Evolutionary conservation across 64 coral and sea anemone species (phyloP), one percentile per base, ranked within the genome.

Genomic region (Pachyseris speciosa): DNA sequence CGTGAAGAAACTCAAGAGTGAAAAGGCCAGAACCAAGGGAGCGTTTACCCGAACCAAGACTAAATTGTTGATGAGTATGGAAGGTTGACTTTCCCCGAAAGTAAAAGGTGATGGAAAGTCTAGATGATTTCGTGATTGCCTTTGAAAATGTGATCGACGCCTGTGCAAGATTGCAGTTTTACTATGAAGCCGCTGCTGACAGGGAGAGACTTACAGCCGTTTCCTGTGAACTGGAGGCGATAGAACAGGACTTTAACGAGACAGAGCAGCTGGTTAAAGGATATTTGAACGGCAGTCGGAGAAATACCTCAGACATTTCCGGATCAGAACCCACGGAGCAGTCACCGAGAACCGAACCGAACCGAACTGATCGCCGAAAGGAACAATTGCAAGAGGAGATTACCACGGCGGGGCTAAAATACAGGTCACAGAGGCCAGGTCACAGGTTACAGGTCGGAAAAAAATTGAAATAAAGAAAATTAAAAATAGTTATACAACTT

Each of bases 1-100:
- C 27, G 42, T 19, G 31, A 51, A 44, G 11, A 49, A 47, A 37
- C 42, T 48, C 28, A 77, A 49, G 20, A 77, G 37, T 17, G 75
- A 79, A 9, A 79, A 79, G 25, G 45, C 75, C 4, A 79, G 30
- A 41, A 33, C 43, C 36, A 57, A 79, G 55, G 47, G 44, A 7
- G 48, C 50, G 15, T 79, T 53, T 33, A 79, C 75, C 15, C 37
- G 75, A 55, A 0, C 75, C 42, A 52, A 55, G 42, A 79, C 42
- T 53, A 49, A 55, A 52, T 55, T 79, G 75, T 53, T 55, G 17
- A 79, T 79, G 39, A 55, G 34, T 43, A 28, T 79, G 48, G 75
- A 79, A 55, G 75, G 75, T 17, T 45, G 45, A 43, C 3, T 79
- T 11, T 29, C 13, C 19, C 25, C 47, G 34, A 39, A 55, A 57